Conservation (phyloP, 2,113 vertebrate species). For the Caranx melampygus region DNA sequence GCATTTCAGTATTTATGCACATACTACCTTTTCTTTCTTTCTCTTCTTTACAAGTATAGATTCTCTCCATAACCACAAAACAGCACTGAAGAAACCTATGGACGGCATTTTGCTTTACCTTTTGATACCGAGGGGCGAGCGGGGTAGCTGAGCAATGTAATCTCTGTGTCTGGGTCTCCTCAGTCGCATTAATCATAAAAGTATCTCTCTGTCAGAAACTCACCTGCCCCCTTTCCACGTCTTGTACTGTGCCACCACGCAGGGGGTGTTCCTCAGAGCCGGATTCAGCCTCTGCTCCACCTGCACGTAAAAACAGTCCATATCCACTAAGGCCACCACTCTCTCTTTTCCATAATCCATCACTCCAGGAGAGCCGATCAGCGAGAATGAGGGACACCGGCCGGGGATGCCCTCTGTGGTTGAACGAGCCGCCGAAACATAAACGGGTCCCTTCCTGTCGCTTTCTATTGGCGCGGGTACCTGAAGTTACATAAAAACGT, state of each 20-base stretch:
- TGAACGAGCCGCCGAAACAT: not conserved
- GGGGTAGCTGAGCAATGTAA: not conserved
- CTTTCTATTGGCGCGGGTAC: conserved; percentile 36
- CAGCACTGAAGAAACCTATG: too few relatives aligned
- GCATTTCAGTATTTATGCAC: too few relatives aligned
- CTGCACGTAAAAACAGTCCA: conserved; percentile 99
- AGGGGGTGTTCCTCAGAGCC: conserved; percentile 88
- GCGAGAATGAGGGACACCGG: too few relatives aligned
- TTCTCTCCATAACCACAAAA: too few relatives aligned
- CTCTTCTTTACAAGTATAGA: not conserved
- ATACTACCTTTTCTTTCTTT: not conserved
- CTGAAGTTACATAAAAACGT: conserved; percentile 43
- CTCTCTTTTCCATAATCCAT: conserved; percentile 90
- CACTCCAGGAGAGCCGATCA: not conserved
- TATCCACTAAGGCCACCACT: conserved; percentile 93
- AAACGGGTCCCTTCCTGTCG: not conserved
- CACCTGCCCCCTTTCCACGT: conserved; percentile 96
- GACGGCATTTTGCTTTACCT: too few relatives aligned
- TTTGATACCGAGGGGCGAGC: too few relatives aligned
- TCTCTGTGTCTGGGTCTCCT: not conserved
- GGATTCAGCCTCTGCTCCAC: conserved; percentile 93
- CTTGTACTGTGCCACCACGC: conserved; percentile 96
- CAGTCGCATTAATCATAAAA: conserved; percentile 2
- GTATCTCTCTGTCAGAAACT: conserved; percentile 67
- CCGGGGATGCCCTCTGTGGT: not conserved